These are phyloP conservation scores for Tortrix viridana DNA, from an alignment of 2,888 invertebrate genomes.

Conservation along the genomic window DNA sequence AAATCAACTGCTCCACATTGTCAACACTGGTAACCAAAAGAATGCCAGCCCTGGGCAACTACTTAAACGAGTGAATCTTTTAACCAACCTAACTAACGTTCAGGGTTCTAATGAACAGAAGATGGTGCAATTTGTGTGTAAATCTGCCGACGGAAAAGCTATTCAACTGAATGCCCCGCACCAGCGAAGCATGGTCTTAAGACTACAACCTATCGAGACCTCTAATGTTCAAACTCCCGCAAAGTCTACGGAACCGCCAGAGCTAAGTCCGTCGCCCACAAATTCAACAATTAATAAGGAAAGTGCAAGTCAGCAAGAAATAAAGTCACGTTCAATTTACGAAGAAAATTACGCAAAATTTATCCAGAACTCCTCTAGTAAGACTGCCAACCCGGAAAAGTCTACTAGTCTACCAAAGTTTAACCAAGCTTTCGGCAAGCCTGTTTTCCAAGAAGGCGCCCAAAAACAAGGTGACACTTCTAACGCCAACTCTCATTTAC, in stretches of 20 bases:
- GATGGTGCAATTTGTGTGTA: slow-evolving; percentile 86
- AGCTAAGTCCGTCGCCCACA: slow-evolving; percentile 52
- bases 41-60: slow-evolving; percentile 67
- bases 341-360: slow-evolving; percentile 84
- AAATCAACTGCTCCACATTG: slow-evolving; percentile 79
- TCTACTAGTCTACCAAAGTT: slow-evolving; percentile 88
- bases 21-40: slow-evolving; percentile 74
- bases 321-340: slow-evolving; percentile 79
- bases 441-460: slow-evolving; percentile 83
- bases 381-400: slow-evolving; percentile 67
- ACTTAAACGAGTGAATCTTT: slow-evolving; percentile 77
- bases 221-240: slow-evolving; percentile 54
- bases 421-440: slow-evolving; percentile 91
- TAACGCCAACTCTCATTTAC: slow-evolving; percentile 55
- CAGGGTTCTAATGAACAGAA: slow-evolving; percentile 80
- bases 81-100: slow-evolving; percentile 75
- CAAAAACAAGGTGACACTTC: slow-evolving; percentile 64
- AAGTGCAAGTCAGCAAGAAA: slow-evolving; percentile 63
- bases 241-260: slow-evolving; percentile 62
- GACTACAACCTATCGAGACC: slow-evolving; percentile 75
- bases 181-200: slow-evolving; percentile 80
- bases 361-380: slow-evolving; percentile 72
- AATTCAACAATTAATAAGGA: slow-evolving; percentile 54
- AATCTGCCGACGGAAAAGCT: slow-evolving; percentile 85
- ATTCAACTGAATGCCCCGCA: slow-evolving; percentile 82